phyloP scores from a whole-genome alignment of 2,113 vertebrate genomes.

The Callipepla californica region DNA sequence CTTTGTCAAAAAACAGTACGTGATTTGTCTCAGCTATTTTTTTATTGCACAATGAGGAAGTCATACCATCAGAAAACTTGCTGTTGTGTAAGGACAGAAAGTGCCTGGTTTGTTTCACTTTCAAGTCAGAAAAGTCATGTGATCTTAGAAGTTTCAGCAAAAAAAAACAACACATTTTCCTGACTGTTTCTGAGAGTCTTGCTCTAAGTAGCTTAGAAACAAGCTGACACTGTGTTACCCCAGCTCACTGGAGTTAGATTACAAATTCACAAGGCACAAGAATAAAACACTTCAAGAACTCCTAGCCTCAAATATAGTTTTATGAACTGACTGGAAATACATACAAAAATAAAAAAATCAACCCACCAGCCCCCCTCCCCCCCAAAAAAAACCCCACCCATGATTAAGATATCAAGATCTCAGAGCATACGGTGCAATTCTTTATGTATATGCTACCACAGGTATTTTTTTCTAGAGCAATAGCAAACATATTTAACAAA shows the following conservation, averaged over 20 bases:
- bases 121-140: conserved; percentile 31
- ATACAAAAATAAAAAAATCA: neutral
- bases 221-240: neutral
- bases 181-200: neutral
- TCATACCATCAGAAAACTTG: neutral
- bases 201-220: conserved; percentile 17
- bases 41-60: conserved; percentile 46
- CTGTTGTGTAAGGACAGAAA: conserved; percentile 8
- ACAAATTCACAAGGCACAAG: neutral
- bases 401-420: neutral
- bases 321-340: neutral
- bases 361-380: too few relatives aligned
- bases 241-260: neutral
- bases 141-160: conserved; percentile 32
- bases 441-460: neutral
- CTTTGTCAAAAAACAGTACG: neutral
- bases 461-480: neutral
- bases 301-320: neutral
- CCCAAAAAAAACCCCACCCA: too few relatives aligned
- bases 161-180: neutral
- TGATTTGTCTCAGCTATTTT: neutral
- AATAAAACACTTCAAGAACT: neutral
- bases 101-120: conserved; percentile 12
- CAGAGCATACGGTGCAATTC: neutral
- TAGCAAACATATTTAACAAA: neutral